Conservation (phyloP, 1,140 invertebrate genomes). For the Camponotus floridanus region DNA sequence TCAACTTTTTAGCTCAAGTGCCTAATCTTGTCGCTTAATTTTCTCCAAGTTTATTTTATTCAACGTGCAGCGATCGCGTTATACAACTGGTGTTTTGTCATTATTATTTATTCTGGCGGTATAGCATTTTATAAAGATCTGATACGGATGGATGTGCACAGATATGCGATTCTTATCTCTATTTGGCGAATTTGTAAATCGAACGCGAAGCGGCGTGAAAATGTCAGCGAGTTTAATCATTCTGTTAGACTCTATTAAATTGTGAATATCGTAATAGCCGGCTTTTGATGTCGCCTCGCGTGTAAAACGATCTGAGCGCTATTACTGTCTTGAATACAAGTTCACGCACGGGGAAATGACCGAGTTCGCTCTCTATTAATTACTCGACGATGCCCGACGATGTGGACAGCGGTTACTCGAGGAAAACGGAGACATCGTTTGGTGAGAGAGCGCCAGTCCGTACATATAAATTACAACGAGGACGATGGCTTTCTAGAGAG, state of each 20-base stretch:
- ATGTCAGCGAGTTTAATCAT: slow-evolving; percentile 2
- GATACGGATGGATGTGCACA: background rate
- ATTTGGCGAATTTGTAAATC: background rate
- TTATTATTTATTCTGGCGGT: too few species aligned
- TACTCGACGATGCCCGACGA: slow-evolving; percentile 1
- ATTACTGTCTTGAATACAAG: slow-evolving; percentile 38
- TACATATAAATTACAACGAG: slow-evolving; percentile 48
- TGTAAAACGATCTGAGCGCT: slow-evolving; percentile 20
- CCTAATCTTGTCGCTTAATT: background rate
- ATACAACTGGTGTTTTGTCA: background rate
- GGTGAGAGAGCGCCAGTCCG: slow-evolving; percentile 16
- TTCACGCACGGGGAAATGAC: slow-evolving; percentile 41
- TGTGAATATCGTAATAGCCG: slow-evolving; percentile 27
- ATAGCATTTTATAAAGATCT: too few species aligned
- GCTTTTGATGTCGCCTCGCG: slow-evolving; percentile 4
- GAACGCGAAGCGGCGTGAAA: background rate
- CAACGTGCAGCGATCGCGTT: too few species aligned
- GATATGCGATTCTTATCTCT: background rate
- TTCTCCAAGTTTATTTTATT: background rate
- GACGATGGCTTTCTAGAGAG: slow-evolving; percentile 1
- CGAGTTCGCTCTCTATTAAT: slow-evolving; percentile 51
- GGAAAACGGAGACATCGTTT: slow-evolving; percentile 30
- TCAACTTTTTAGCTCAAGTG: background rate
- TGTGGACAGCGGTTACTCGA: background rate
- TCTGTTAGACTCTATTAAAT: slow-evolving; percentile 40